Base-by-base conservation (phyloP, 2,888 invertebrate species). In the Meta bourneti region DNA sequence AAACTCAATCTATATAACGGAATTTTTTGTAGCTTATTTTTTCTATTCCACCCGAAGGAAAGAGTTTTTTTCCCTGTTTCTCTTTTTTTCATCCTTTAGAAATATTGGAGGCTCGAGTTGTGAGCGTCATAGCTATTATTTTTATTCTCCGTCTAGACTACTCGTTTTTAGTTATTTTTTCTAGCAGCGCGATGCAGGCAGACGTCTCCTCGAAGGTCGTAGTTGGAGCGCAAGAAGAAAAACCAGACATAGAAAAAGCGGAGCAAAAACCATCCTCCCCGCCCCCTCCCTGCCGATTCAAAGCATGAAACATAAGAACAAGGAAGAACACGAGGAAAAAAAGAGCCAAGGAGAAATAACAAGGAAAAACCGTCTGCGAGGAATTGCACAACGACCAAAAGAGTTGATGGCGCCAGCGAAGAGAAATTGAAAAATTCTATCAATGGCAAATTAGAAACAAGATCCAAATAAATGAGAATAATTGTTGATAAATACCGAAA, bases 131-230 rank as follows among this genome's bases (percentile, higher is more conserved):
- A 19, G 82, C 69, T 72, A 83, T 83, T 91, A 81, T 91, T 91
- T 91, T 91, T 91, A 77, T 77, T 91, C 81, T 48, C 82, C 61
- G 91, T 91, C 91, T 91, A 91, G 91, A 90, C 90, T 69, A 83
- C 72, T 79, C 71, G 79, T 79, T 79, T 79, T 85, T 90, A 48
- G 90, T 85, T 78, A 78, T 83, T 89, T 78, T 89, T 77, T 82
- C 51, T 34, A 34, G 34, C 34, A 34, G 34, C 34, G 72, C 51
- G 52, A 52, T 52, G 61, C 84, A 72, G 52, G 82, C 90, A 90
- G 91, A 91, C 91, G 91, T 86, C 91, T 87, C 83, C 78, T 19
- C 90, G 90, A 90, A 90, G 90, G 90, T 90, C 90, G 84, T 54
- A 81, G 85, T 61, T 49, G 89, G 13, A 19, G 70, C 81, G 69